phyloP scores from a whole-genome alignment of 2,113 vertebrate species.

The Pyxicephalus adspersus region DNA sequence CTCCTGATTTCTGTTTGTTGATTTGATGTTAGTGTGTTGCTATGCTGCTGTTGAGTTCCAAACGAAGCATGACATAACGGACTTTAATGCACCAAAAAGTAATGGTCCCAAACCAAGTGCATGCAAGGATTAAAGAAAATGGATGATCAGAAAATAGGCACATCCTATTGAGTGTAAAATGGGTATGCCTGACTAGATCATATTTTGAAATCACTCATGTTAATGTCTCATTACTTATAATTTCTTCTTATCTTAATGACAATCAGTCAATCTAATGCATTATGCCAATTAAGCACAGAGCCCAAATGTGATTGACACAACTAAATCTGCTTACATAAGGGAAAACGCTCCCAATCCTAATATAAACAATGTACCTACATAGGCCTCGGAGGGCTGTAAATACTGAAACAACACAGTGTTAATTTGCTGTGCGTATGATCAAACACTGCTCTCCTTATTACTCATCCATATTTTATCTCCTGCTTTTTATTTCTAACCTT shows the following conservation, averaged over 20 bases:
- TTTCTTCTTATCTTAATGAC: background rate
- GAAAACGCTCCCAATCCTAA: background rate
- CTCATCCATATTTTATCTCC: slow-evolving; percentile 14
- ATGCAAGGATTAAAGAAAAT: too few relatives aligned
- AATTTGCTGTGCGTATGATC: slow-evolving; percentile 4
- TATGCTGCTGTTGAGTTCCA: too few relatives aligned
- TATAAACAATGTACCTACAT: slow-evolving; percentile 7
- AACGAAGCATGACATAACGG: too few relatives aligned
- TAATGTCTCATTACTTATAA: background rate
- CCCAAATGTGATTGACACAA: slow-evolving; percentile 4
- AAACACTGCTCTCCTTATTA: slow-evolving; percentile 16
- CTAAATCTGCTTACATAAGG: background rate
- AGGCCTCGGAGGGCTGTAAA: background rate
- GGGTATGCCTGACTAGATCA: too few relatives aligned
- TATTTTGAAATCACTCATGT: background rate
- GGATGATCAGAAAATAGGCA: too few relatives aligned
- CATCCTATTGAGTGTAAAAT: too few relatives aligned
- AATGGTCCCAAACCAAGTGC: too few relatives aligned
- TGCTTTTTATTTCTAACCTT: slow-evolving; percentile 12
- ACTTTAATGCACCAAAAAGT: too few relatives aligned
- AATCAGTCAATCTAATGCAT: background rate
- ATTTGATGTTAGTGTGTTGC: too few relatives aligned
- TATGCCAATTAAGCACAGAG: background rate
- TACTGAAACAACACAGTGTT: background rate
- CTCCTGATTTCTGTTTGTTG: too few relatives aligned